These are phyloP conservation scores for Ochropacha duplaris DNA, from an alignment of 2,888 invertebrate genomes.

Conservation along the genomic window DNA sequence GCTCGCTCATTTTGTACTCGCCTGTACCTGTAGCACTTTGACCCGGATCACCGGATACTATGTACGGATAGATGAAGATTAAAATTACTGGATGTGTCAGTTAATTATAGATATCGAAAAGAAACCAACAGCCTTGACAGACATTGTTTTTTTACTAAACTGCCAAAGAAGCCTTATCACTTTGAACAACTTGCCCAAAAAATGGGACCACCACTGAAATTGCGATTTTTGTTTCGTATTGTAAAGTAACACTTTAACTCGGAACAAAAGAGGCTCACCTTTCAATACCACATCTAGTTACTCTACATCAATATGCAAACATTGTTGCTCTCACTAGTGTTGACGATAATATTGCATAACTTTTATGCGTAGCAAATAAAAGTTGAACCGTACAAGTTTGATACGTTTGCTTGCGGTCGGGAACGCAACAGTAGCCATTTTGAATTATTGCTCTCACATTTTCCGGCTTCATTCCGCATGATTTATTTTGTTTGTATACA, in stretches of 20 bases:
- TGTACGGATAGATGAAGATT: constrained; percentile 17
- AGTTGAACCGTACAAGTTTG: constrained; percentile 34
- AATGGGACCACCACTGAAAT: too few relatives aligned
- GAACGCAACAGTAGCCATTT: not conserved
- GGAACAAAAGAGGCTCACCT: too few relatives aligned
- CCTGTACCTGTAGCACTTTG: constrained; percentile 37
- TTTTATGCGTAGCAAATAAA: constrained; percentile 36
- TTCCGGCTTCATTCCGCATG: not conserved
- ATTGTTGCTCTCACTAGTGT: constrained; percentile 20
- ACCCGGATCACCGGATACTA: constrained; percentile 25
- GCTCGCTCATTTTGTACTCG: constrained; percentile 32
- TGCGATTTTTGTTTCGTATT: too few relatives aligned
- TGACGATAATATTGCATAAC: constrained; percentile 37
- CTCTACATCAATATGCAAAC: not conserved
- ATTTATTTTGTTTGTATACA: constrained; percentile 3
- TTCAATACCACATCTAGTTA: not conserved
- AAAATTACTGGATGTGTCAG: constrained; percentile 6
- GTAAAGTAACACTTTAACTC: too few relatives aligned
- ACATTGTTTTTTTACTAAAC: too few relatives aligned
- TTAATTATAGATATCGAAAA: not conserved
- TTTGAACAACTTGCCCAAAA: too few relatives aligned
- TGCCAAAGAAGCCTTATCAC: too few relatives aligned
- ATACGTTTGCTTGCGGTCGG: constrained; percentile 30
- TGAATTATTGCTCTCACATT: constrained; percentile 4
- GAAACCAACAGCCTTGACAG: too few relatives aligned